phyloP scores from a whole-genome alignment of 1,140 invertebrate species.

The Diorhabda sublineata region DNA sequence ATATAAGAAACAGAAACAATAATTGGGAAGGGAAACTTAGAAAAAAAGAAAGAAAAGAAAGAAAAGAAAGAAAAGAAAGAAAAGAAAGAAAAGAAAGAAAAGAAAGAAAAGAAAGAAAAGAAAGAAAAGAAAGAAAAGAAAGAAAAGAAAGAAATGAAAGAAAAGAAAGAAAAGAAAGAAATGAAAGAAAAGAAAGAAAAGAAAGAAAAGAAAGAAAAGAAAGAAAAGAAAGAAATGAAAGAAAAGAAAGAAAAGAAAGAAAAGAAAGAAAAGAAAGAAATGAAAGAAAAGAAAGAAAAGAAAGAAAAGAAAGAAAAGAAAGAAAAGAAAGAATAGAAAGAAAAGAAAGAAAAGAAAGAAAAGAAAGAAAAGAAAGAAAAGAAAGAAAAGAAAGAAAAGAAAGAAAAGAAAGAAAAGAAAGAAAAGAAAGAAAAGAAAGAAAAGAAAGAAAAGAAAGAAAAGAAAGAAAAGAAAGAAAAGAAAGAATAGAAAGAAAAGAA shows the following conservation, averaged over 20 bases:
- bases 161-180: background rate
- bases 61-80: no score
- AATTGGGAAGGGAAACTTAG: no score
- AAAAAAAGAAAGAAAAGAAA: no score
- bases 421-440: conserved; percentile 6
- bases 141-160: background rate
- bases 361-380: background rate
- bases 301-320: background rate
- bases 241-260: background rate
- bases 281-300: background rate
- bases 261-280: background rate
- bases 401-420: background rate
- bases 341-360: background rate
- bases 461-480: background rate
- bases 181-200: background rate
- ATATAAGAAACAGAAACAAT: no score
- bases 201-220: background rate
- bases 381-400: conserved; percentile 3
- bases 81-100: no score
- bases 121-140: background rate
- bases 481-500: background rate
- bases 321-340: background rate
- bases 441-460: conserved; percentile 4
- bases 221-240: background rate
- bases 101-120: no score